Evolutionary conservation across 30 jellyfish, hydroid and myxozoan species (phyloP).

Genomic region (Pelagia noctiluca): DNA sequence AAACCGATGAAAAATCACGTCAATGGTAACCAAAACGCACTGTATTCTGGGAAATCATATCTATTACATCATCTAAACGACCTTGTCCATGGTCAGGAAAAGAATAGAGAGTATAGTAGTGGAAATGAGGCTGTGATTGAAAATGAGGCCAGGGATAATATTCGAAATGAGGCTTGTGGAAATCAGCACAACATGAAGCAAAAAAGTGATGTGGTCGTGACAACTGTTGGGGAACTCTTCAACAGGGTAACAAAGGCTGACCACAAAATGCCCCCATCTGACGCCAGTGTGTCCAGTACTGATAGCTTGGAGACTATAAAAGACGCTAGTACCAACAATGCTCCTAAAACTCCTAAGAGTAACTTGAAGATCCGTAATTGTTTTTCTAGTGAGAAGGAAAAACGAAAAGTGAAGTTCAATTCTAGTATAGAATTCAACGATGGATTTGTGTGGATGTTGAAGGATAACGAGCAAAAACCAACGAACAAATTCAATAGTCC

Average conservation of each 20-base stretch:
- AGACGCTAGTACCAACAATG: not conserved
- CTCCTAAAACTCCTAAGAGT: conserved; percentile 51
- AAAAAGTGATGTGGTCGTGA: not conserved
- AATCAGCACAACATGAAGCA: not conserved
- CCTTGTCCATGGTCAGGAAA: conserved; percentile 28
- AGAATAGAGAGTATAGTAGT: not conserved
- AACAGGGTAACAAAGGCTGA: not conserved
- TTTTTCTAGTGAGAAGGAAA: conserved; percentile 25
- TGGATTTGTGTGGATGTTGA: conserved; percentile 80
- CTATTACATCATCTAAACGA: conserved; percentile 56
- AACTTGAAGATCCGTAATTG: conserved; percentile 58
- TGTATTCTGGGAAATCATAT: conserved; percentile 64
- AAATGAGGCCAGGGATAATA: not conserved
- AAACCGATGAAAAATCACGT: conserved; percentile 4
- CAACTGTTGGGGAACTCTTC: no score
- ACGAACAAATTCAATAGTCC: not conserved
- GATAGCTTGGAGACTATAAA: conserved; percentile 79
- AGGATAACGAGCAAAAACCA: conserved; percentile 68
- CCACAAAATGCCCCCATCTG: conserved; percentile 36
- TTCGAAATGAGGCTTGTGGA: not conserved
- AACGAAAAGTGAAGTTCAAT: conserved; percentile 87
- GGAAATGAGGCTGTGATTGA: conserved; percentile 10
- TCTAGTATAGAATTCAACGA: conserved; percentile 84
- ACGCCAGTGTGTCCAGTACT: conserved; percentile 55
- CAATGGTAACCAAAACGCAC: conserved; percentile 27